Base-by-base conservation (phyloP, 2,888 invertebrate species). In the Melieria crassipennis region DNA sequence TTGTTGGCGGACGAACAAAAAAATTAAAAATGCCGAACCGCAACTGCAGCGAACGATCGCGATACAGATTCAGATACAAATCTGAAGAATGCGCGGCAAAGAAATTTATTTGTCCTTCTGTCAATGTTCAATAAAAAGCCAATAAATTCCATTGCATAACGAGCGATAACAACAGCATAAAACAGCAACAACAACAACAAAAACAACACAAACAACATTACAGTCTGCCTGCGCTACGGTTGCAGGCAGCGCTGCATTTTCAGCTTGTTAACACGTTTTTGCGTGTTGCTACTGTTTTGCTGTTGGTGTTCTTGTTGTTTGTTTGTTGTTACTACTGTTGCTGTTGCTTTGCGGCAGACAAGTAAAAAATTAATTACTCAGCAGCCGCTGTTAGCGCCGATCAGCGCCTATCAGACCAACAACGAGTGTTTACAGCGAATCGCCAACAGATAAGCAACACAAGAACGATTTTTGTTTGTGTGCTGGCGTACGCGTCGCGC, bases 31-130 rank as follows among this genome's bases (percentile, higher is more conserved):
- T 7, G 4, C 46, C 45, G 43, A 58, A 67, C 9, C 7, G 11
- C 57, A 62, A 5, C 52, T n/a, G 13, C n/a, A 10, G 52, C 9
- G 65, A 58, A 73, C 65, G 7, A 11, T 11, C 13, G 57, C 65
- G 60, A 64, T 70, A 50, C 42, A 57, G 47, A 46, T 45, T 46
- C 42, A 52, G 75, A 76, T 77, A 57, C 16, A 58, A 70, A 79
- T 81, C 78, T 65, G 46, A 77, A 73, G 72, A 72, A 71, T 70
- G 65, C 69, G 65, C 69, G 73, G 69, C 75, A 74, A 75, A 75
- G 72, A 82, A 79, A 81, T 80, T 81, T 76, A 81, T 82, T 85
- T 84, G 84, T 83, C 84, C 85, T 85, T 84, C 84, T 82, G 84
- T 81, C 84, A 83, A 81, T 82, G 82, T 76, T 81, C 81, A 82